Evolutionary conservation across 2,888 invertebrate species (phyloP), one percentile per base, ranked within the genome.

Genomic region (Acanthococcus lagerstroemiae): DNA sequence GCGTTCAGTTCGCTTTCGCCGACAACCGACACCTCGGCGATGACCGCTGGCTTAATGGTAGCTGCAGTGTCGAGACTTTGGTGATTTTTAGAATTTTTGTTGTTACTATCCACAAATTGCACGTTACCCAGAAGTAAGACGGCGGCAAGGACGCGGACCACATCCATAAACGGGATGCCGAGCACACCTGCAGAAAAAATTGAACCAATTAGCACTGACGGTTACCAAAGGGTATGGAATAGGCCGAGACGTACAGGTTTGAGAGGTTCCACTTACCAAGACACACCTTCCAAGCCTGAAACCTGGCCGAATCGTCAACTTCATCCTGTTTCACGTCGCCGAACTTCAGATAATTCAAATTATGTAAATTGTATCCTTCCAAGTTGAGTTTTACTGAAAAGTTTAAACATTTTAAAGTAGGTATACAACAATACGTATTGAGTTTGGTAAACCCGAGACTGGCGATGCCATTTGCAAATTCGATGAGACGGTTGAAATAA

Each of bases 111-210:
- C 58, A 86, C 81, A 77, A 94, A 95, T 75, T 87, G 87, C 71
- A 95, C 88, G 78, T 95, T 95, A 67, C 95, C 95, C 68, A 95
- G 82, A 68, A 95, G 81, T 70, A 95, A 78, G 65, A 95, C 90
- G 3, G 94, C 93, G 15, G 93, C 89, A 71, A 95, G 78, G 21
- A 95, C 92, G 71, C 95, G 82, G 65, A 95, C 89, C 55, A 95
- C 93, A 77, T 95, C 95, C 76, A 92, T 78, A 77, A 94, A 94
- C 1, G 95, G 95, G 72, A 95, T 95, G 44, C 95, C 95, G 63
- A 95, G 81, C 58, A 91, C 88, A 65, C 90, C 80, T 80, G 70
- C n/a, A n/a, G n/a, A n/a, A n/a, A n/a, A n/a, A n/a, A n/a, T n/a
- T n/a, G n/a, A n/a, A n/a, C n/a, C n/a, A n/a, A n/a, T n/a, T n/a